Percentiles rank a stretch among this genome's conserved stretches.
Evolutionary conservation across 37 sponge, comb jelly and placozoan genomes (phyloP).

Genomic region (Chondrosia reniformis): DNA sequence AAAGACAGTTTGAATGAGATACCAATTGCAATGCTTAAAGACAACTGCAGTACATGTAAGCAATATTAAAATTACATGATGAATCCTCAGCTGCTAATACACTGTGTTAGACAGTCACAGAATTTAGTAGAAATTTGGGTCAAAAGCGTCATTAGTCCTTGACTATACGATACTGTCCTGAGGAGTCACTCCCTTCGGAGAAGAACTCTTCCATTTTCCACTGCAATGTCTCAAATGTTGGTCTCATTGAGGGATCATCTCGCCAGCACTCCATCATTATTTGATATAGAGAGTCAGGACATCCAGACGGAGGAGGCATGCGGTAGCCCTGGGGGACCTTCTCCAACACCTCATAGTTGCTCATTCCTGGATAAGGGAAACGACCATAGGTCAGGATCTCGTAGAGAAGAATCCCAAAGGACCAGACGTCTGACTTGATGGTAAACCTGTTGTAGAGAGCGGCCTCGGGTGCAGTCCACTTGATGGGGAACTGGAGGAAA

Average conservation of each 20-base stretch:
- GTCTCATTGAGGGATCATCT: conserved; percentile 66
- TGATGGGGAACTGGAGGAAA: conserved; percentile 97
- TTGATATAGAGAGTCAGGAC: conserved; percentile 68
- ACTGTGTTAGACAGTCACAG: too few species aligned
- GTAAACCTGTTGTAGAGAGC: conserved; percentile 93
- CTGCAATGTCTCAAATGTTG: conserved; percentile 90
- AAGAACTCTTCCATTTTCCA: conserved; percentile 88
- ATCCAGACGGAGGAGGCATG: conserved; percentile 69
- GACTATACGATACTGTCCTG: conserved; percentile 12
- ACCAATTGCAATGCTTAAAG: too few species aligned
- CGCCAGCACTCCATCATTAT: conserved; percentile 87
- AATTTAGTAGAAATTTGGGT: too few species aligned
- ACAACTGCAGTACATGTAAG: too few species aligned
- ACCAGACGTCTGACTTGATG: conserved; percentile 98
- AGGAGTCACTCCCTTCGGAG: conserved; percentile 22
- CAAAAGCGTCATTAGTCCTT: conserved; percentile 14
- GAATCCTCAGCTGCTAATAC: too few species aligned
- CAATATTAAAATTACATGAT: too few species aligned
- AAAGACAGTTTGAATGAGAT: too few species aligned
- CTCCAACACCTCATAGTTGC: conserved; percentile 90
- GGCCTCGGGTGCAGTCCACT: conserved; percentile 99
- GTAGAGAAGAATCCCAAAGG: conserved; percentile 90
- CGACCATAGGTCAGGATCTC: conserved; percentile 96
- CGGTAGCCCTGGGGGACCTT: conserved; percentile 68
- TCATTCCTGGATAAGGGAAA: conserved; percentile 97